Evolutionary conservation across 1,140 invertebrate species (phyloP).

Genomic region (Atta colombica): DNA sequence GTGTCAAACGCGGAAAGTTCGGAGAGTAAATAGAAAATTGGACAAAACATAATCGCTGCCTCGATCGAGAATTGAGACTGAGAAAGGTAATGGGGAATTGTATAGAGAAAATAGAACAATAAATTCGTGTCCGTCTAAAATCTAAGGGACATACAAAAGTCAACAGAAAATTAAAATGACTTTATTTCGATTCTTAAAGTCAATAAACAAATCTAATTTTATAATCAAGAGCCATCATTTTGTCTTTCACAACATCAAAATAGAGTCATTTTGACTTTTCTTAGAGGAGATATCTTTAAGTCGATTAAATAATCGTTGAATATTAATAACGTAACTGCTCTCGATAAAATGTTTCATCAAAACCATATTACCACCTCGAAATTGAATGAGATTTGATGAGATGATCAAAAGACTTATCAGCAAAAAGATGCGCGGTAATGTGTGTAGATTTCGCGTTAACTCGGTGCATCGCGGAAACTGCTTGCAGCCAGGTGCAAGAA

Average conservation of each 20-base stretch:
- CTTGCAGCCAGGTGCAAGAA: slow-evolving; percentile 19
- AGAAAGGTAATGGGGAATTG: background rate
- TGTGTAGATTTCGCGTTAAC: background rate
- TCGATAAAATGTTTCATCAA: slow-evolving; percentile 29
- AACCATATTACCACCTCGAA: background rate
- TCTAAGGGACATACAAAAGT: no score
- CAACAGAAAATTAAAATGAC: no score
- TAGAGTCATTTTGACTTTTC: no score
- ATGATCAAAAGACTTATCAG: background rate
- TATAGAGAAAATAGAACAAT: background rate
- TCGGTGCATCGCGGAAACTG: background rate
- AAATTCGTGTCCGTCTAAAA: background rate
- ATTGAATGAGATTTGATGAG: slow-evolving; percentile 6
- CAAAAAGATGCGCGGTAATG: slow-evolving; percentile 52
- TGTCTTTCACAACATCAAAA: no score
- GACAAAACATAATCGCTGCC: background rate
- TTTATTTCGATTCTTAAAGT: no score
- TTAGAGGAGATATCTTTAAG: background rate
- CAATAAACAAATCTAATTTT: no score
- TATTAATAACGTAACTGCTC: slow-evolving; percentile 32
- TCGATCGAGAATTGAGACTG: background rate
- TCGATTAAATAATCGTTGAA: slow-evolving; percentile 3
- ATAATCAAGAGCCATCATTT: no score
- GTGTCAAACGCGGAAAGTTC: slow-evolving; percentile 3
- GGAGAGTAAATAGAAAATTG: slow-evolving; percentile 14